A percentile compares a stretch with the other conserved stretches of the same genome.
Conservation (phyloP, 1,140 invertebrate genomes). For the Drosophila arawakana region DNA sequence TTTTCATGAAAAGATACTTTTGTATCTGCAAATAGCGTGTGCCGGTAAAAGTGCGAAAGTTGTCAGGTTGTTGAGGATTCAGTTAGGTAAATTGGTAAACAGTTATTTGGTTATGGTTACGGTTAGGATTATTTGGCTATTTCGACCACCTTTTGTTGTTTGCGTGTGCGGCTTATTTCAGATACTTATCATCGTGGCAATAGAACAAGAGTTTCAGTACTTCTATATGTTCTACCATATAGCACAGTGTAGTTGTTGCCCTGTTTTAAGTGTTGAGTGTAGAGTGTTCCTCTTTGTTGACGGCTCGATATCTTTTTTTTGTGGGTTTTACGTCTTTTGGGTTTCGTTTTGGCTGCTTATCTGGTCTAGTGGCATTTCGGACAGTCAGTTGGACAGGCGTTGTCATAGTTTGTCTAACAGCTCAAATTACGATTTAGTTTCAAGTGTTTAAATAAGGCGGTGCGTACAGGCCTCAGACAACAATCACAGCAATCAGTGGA, state of each 20-base stretch:
- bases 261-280: conserved; percentile 9
- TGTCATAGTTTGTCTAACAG: conserved; percentile 81
- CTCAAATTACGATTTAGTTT: conserved; percentile 82
- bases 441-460: conserved; percentile 68
- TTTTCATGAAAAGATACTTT: neutral
- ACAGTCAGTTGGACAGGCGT: conserved; percentile 41
- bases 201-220: neutral
- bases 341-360: conserved; percentile 50
- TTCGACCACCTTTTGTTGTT: conserved; percentile 34
- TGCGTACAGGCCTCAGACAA: conserved; percentile 43
- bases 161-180: conserved; percentile 57
- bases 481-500: conserved; percentile 36
- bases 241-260: conserved; percentile 22
- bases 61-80: conserved; percentile 58
- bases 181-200: conserved; percentile 62
- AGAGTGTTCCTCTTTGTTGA: conserved; percentile 34
- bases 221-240: conserved; percentile 1
- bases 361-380: conserved; percentile 15
- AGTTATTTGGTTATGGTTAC: neutral
- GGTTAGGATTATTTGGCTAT: conserved; percentile 4
- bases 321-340: conserved; percentile 17
- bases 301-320: conserved; percentile 48
- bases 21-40: conserved; percentile 61
- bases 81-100: neutral
- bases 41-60: conserved; percentile 70